Percentiles rank a stretch among this genome's conserved stretches.
phyloP scores from a whole-genome alignment of 2,797 vertebrate species.

The Oreochromis grahami region DNA sequence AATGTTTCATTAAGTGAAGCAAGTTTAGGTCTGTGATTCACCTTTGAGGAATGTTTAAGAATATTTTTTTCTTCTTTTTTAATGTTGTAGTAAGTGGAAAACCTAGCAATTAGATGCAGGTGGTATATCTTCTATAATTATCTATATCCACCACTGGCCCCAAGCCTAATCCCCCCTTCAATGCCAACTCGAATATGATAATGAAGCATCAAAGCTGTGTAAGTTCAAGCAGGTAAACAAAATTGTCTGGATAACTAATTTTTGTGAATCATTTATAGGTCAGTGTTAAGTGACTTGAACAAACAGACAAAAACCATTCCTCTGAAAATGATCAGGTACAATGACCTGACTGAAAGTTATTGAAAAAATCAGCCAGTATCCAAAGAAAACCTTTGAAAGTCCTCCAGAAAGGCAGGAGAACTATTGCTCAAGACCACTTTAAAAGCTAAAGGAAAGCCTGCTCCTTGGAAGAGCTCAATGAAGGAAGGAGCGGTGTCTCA shows the following conservation, averaged over 20 bases:
- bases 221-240: neutral
- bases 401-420: neutral
- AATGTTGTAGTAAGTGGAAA: neutral
- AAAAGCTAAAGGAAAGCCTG: neutral
- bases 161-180: neutral
- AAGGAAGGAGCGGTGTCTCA: neutral
- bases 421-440: neutral
- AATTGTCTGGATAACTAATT: neutral
- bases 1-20: neutral
- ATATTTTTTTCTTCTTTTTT: neutral
- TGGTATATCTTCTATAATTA: neutral
- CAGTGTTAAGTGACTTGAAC: neutral
- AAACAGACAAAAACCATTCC: neutral
- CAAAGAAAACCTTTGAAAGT: neutral
- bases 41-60: neutral
- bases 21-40: neutral
- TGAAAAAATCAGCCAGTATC: neutral
- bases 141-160: neutral
- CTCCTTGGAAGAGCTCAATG: neutral
- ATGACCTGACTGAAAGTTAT: neutral
- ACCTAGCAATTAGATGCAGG: neutral
- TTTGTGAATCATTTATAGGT: neutral
- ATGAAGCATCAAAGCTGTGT: neutral
- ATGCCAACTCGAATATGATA: neutral
- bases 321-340: neutral